Evolutionary conservation across 2,888 invertebrate genomes (phyloP).

Genomic region (Axea sp.): DNA sequence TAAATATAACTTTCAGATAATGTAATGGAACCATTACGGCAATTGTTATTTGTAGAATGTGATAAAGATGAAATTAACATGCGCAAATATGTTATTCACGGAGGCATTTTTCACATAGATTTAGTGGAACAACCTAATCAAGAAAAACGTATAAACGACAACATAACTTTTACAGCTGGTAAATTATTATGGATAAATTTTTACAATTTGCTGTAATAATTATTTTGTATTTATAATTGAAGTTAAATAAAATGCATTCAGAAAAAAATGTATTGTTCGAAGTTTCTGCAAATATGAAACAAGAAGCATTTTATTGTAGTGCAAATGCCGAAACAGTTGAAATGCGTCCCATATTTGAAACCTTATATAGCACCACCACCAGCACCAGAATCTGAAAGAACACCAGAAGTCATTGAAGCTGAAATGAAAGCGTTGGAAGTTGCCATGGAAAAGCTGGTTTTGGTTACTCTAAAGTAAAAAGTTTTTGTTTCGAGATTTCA

Average conservation of each 20-base stretch:
- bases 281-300: too few relatives aligned
- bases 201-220: too few relatives aligned
- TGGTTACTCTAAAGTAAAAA: slow-evolving; percentile 86
- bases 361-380: slow-evolving; percentile 86
- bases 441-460: slow-evolving; percentile 86
- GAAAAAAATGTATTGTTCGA: too few relatives aligned
- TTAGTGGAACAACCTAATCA: slow-evolving; percentile 89
- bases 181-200: too few relatives aligned
- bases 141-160: slow-evolving; percentile 82
- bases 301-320: slow-evolving; percentile 78
- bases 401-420: slow-evolving; percentile 90
- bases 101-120: slow-evolving; percentile 88
- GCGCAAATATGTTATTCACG: slow-evolving; percentile 87
- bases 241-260: too few relatives aligned
- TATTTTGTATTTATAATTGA: too few relatives aligned
- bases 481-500: slow-evolving; percentile 36
- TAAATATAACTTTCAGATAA: slow-evolving; percentile 80
- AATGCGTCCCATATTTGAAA: slow-evolving; percentile 83
- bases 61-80: slow-evolving; percentile 83
- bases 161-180: slow-evolving; percentile 82
- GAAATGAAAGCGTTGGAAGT: slow-evolving; percentile 87
- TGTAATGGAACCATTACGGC: slow-evolving; percentile 67
- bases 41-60: slow-evolving; percentile 70
- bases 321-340: slow-evolving; percentile 82
- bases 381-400: slow-evolving; percentile 84